Percentiles rank a stretch among this genome's conserved stretches.
phyloP scores from a whole-genome alignment of 2,888 invertebrate genomes.

The Shargacucullia verbasci region DNA sequence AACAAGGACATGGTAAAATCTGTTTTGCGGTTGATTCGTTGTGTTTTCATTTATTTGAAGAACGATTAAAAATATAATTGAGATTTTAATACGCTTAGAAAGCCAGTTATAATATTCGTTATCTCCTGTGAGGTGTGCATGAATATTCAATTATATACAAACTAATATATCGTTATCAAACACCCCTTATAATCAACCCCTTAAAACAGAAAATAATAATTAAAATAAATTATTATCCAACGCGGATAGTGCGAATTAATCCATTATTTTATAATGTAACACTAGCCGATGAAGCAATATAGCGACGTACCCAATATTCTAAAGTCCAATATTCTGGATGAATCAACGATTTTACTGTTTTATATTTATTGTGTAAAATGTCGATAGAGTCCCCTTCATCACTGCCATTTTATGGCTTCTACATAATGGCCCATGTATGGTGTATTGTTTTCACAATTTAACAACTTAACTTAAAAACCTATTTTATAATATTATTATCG shows the following conservation, averaged over 20 bases:
- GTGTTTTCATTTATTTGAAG: not conserved
- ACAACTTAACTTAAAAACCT: too few relatives aligned
- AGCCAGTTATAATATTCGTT: conserved; percentile 12
- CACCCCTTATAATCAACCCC: too few relatives aligned
- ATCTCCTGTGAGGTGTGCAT: conserved; percentile 3
- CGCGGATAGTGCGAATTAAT: not conserved
- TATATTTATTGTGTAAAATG: conserved; percentile 31
- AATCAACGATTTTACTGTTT: conserved; percentile 44
- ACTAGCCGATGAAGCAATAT: conserved; percentile 17
- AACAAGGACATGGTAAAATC: too few relatives aligned
- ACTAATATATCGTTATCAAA: too few relatives aligned
- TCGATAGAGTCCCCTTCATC: conserved; percentile 39
- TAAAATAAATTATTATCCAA: too few relatives aligned
- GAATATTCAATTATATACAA: too few relatives aligned
- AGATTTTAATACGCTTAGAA: conserved; percentile 18
- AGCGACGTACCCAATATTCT: conserved; percentile 7
- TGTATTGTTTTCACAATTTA: too few relatives aligned
- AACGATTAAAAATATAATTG: not conserved
- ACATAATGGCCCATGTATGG: conserved; percentile 19
- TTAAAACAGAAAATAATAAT: too few relatives aligned
- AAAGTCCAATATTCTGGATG: conserved; percentile 26
- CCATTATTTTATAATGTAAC: conserved; percentile 17
- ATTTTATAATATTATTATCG: too few relatives aligned
- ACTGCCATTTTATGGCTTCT: conserved; percentile 54
- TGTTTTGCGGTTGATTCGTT: too few relatives aligned